Conservation (phyloP, 2,113 vertebrate genomes). For the Xiphorhynchus elegans region DNA sequence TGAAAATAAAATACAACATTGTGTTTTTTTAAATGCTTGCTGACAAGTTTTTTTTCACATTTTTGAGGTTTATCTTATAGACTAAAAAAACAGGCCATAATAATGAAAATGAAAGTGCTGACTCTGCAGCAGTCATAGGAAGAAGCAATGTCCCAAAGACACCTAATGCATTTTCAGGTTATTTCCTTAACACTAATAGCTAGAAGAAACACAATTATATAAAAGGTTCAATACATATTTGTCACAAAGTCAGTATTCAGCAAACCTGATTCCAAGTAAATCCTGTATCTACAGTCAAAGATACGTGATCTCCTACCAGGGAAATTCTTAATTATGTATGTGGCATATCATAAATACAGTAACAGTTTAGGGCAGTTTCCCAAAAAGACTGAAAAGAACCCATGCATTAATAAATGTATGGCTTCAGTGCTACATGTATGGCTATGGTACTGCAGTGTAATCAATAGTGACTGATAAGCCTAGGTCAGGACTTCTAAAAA, state of each 20-base stretch:
- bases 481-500: not conserved
- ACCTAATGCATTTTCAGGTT: not conserved
- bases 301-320: not conserved
- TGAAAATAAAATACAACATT: not conserved
- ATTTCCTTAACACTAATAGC: not conserved
- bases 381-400: not conserved
- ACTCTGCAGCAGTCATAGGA: not conserved
- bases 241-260: not conserved
- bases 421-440: not conserved
- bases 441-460: not conserved
- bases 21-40: not conserved
- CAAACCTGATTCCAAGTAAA: not conserved
- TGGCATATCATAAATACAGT: fast-evolving
- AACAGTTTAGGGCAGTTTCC: not conserved
- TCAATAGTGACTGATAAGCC: not conserved
- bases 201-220: not conserved
- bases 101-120: not conserved
- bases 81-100: not conserved
- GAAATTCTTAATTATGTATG: not conserved
- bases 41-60: not conserved
- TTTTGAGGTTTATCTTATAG: not conserved
- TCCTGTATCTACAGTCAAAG: not conserved
- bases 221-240: not conserved
- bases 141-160: not conserved
- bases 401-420: not conserved